Base-by-base conservation (phyloP, 2,888 invertebrate species). In the Myathropa florea region DNA sequence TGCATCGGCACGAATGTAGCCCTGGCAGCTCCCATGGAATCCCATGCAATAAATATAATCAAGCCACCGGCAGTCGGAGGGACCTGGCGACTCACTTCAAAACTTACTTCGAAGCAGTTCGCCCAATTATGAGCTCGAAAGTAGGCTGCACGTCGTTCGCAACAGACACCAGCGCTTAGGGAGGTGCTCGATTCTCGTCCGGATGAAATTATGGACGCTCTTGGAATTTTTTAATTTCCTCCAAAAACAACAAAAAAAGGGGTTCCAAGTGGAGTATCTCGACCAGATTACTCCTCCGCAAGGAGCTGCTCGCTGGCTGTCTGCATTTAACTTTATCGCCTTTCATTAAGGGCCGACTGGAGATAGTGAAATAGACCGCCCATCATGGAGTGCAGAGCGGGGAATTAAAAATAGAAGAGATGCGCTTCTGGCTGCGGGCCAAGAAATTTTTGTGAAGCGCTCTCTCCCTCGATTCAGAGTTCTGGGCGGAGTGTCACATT, bases 261-360 rank as follows among this genome's bases (percentile, higher is more conserved):
- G 21, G 24, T 28, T 30, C n/a, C 67, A 68, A 46, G 46, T 64
- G 63, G 61, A 71, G 60, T 76, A 80, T 46, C 60, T 23, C n/a
- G 61, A 85, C 71, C 79, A 79, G 83, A 83, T 86, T 83, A 86
- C 78, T 79, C 46, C 46, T 79, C 26, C 86, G 65, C 70, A 82
- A 79, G 75, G 83, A 79, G 79, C 61, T 67, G 65, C 26, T 75
- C 64, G 26, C 61, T 53, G 57, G 24, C 78, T 75, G 86, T 79
- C 78, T 86, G 86, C 83, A 83, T 78, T 83, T 83, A 82, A 86
- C 71, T 86, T 86, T 86, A 86, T 86, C 79, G 71, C 57, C 82
- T 75, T 86, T 86, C 82, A 86, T 86, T 86, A 83, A 86, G 83
- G 75, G 65, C 53, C 60, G 63, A 55, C 28, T 39, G 64, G 65